phyloP scores from a whole-genome alignment of 1,140 invertebrate genomes.

The Phenacoccus solenopsis region DNA sequence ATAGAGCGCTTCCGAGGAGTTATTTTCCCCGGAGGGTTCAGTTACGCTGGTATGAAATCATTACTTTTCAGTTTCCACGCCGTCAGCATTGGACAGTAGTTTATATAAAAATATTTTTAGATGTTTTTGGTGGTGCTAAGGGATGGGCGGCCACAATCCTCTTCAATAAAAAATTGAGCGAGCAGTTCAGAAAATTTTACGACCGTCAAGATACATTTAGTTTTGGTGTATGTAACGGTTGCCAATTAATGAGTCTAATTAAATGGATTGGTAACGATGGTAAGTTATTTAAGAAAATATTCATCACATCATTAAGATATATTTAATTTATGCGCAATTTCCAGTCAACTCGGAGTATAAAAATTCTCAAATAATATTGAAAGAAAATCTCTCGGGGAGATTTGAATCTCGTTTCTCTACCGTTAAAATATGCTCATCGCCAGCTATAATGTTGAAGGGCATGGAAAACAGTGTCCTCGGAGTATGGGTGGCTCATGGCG shows the following conservation, averaged over 20 bases:
- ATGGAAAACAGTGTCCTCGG: constrained; percentile 78
- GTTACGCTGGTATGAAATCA: constrained; percentile 62
- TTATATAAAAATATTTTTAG: constrained; percentile 39
- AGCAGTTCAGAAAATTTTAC: constrained; percentile 62
- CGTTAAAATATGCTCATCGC: constrained; percentile 57
- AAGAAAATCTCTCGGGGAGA: constrained; percentile 74
- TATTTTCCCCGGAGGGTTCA: constrained; percentile 94
- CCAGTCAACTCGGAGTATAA: constrained; percentile 26
- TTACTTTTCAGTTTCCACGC: constrained; percentile 23
- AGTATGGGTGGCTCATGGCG: constrained; percentile 94
- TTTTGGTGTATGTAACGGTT: constrained; percentile 94
- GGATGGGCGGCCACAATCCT: constrained; percentile 90
- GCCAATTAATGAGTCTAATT: constrained; percentile 82
- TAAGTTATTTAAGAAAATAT: too few relatives aligned
- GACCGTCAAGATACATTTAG: constrained; percentile 74
- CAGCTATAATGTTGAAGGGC: constrained; percentile 70
- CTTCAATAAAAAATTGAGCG: constrained; percentile 48
- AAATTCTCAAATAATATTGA: constrained; percentile 50
- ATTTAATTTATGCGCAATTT: not conserved
- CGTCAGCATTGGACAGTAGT: not conserved
- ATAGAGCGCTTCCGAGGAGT: constrained; percentile 75
- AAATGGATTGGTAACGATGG: constrained; percentile 51
- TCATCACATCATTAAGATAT: too few relatives aligned
- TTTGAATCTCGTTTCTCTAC: constrained; percentile 87
- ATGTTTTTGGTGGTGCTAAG: constrained; percentile 92